These are phyloP conservation scores for Hycleus cichorii DNA, from an alignment of 1,140 invertebrate genomes.

Conservation along the genomic window DNA sequence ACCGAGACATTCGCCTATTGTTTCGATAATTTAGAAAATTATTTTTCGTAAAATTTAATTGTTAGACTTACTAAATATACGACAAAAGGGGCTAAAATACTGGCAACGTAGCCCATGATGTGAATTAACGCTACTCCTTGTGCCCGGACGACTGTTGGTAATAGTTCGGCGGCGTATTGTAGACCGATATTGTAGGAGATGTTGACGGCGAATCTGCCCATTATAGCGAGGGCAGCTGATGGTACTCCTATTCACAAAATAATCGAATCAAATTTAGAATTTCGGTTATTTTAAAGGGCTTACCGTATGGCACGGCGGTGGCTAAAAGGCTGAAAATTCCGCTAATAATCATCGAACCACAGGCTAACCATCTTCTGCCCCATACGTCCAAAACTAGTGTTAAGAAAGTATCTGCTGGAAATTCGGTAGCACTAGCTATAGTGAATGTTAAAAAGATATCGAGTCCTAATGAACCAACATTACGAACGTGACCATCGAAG, in stretches of 20 bases:
- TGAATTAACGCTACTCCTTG: constrained; percentile 78
- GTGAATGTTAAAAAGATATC: constrained; percentile 79
- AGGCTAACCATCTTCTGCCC: constrained; percentile 78
- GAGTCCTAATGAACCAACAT: constrained; percentile 68
- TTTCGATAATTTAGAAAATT: constrained; percentile 17
- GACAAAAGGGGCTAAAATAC: constrained; percentile 72
- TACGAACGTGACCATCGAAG: constrained; percentile 80
- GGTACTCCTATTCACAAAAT: constrained; percentile 48
- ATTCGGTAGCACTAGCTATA: constrained; percentile 70
- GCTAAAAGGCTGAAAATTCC: constrained; percentile 74
- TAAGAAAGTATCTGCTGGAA: constrained; percentile 76
- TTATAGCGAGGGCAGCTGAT: constrained; percentile 63
- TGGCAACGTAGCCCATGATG: constrained; percentile 78
- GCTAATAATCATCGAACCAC: constrained; percentile 67
- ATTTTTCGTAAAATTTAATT: background rate
- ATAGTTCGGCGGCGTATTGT: constrained; percentile 78
- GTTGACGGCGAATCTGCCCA: constrained; percentile 75
- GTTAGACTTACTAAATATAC: constrained; percentile 60
- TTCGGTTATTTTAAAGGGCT: constrained; percentile 22
- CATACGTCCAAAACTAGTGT: constrained; percentile 71
- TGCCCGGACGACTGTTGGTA: constrained; percentile 78
- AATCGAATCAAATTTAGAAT: too few relatives aligned
- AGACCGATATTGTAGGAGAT: constrained; percentile 84
- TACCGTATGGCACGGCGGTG: constrained; percentile 59
- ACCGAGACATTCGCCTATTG: constrained; percentile 57